Base-by-base conservation (phyloP, 1,140 invertebrate genomes). In the Proctacanthus coquilletti region DNA sequence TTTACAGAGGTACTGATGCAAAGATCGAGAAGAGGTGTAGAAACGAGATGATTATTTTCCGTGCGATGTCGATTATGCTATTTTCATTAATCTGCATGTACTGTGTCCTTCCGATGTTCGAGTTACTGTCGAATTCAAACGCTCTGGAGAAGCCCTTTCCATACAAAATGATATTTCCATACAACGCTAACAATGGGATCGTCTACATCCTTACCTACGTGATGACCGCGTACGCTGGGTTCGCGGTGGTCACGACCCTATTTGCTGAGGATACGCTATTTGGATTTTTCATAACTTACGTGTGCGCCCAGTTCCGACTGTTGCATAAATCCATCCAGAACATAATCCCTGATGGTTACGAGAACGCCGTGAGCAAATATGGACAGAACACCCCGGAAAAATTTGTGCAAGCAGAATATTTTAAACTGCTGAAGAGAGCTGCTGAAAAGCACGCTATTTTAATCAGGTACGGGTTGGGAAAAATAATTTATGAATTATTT, bases 251-350 rank as follows among this genome's bases (percentile, higher is more conserved):
- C 5, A 58, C 56, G 6, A 60, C 56, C 0, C 38, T 60, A 3
- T 58, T 60, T 46, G 52, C 56, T 4, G 56, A 60, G 23, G 56
- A 60, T 35, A 52, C 52, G 3, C 18, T 60, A 20, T 46, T 60
- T 15, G 56, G 56, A 5, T 60, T 56, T 20, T 60, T 60, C 17
- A 45, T 53, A 10, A 53, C 47, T 0, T 53, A 60, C 20, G 55
- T 51, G 4, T 60, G 56, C 14, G 56, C 52, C 2, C 53, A 56
- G 23, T 56, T 55, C 30, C 44, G 39, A 9, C 38, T 60, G 30
- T 33, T 60, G 9, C 53, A 59, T 34, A 38, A 48, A 10, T 36
- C 40, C 6, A 47, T 58, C 8, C 47, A 48, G 31, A 25, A 36
- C 11, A 15, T 53, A 18, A 41, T 49, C 14, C 30, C 34, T 1